Percentiles rank a stretch among this genome's conserved stretches.
Conservation (phyloP, 2,113 vertebrate species). For the Forbesichthys agassizii region DNA sequence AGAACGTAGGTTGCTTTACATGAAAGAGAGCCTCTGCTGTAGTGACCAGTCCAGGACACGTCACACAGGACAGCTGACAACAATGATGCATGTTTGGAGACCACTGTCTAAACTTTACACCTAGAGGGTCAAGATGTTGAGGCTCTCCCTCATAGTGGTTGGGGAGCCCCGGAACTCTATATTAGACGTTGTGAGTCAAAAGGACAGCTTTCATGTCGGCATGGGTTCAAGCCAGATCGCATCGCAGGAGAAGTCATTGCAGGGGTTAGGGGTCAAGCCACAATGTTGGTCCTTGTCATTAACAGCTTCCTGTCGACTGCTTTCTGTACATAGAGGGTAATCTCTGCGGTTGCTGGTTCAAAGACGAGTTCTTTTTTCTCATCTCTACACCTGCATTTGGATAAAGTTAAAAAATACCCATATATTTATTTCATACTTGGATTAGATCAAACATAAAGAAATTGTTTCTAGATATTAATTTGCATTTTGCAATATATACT, state of each 20-base stretch:
- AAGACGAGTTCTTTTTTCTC: conserved; percentile 35
- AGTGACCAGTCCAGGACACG: too few species aligned
- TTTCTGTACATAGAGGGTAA: conserved; percentile 53
- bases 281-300: conserved; percentile 63
- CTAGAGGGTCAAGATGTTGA: conserved; percentile 42
- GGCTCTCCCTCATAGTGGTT: conserved; percentile 54
- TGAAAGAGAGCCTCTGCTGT: too few species aligned
- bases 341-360: conserved; percentile 59
- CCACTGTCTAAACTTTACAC: conserved; percentile 28
- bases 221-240: conserved; percentile 61
- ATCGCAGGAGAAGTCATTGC: conserved; percentile 66
- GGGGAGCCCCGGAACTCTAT: conserved; percentile 61
- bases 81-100: not conserved
- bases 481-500: not conserved
- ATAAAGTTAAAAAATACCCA: not conserved
- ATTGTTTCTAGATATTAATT: not conserved
- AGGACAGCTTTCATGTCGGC: conserved; percentile 69
- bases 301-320: conserved; percentile 69
- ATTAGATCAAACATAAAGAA: too few species aligned
- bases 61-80: not conserved
- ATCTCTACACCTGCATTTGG: conserved; percentile 12
- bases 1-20: too few species aligned
- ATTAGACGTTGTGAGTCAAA: conserved; percentile 60
- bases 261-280: conserved; percentile 59
- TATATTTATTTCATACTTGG: not conserved